Conservation (phyloP, 1,140 invertebrate genomes). For the Nebria ingens region DNA sequence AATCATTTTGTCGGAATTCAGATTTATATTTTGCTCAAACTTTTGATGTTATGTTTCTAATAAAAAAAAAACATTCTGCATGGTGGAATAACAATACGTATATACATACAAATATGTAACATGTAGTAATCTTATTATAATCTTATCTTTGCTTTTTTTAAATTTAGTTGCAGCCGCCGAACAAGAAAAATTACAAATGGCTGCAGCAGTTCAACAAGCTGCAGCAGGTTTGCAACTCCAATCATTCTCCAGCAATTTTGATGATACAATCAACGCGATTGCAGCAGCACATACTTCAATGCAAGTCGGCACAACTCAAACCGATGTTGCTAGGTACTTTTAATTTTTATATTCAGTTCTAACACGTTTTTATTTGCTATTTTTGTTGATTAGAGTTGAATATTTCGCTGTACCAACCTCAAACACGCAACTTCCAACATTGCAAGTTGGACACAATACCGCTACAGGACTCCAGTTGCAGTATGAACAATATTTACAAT, state of each 20-base stretch:
- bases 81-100: too few relatives aligned
- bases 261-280: constrained; percentile 19
- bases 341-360: constrained; percentile 13
- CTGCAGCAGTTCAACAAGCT: constrained; percentile 3
- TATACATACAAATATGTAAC: neutral
- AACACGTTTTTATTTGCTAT: too few relatives aligned
- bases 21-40: too few relatives aligned
- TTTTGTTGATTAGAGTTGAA: constrained; percentile 31
- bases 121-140: neutral
- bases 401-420: constrained; percentile 42
- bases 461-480: constrained; percentile 31
- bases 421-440: constrained; percentile 27
- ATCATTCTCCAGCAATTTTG: constrained; percentile 15
- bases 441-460: constrained; percentile 32
- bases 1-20: too few relatives aligned
- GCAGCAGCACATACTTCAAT: constrained; percentile 12
- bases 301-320: neutral
- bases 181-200: constrained; percentile 10
- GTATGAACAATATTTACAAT: constrained; percentile 29
- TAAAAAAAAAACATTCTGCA: too few relatives aligned
- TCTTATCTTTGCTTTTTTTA: neutral
- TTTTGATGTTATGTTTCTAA: too few relatives aligned
- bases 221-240: constrained; percentile 1
- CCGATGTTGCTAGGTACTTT: neutral
- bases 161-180: neutral